Evolutionary conservation across 2,797 vertebrate species (phyloP).

Genomic region (Crypturellus tataupa): DNA sequence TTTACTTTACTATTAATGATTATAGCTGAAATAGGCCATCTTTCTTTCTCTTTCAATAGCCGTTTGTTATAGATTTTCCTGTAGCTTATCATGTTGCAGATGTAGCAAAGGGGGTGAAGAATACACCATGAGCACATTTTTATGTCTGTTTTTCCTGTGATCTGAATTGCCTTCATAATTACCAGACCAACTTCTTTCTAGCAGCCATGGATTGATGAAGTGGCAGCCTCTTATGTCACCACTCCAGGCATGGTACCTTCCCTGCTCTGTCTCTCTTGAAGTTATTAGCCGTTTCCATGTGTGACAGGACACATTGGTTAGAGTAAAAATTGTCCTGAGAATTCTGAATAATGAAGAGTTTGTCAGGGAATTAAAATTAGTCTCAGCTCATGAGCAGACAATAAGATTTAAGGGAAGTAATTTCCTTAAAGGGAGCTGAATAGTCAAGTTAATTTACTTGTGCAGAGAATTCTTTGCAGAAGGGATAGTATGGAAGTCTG

Average conservation of each 20-base stretch:
- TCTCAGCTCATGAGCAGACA: neutral
- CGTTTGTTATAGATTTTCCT: neutral
- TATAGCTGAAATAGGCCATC: neutral
- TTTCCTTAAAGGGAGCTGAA: neutral
- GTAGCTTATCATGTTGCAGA: neutral
- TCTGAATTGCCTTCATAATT: neutral
- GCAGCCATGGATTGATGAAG: neutral
- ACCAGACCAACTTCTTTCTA: neutral
- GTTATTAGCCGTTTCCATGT: neutral
- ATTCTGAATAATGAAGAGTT: neutral
- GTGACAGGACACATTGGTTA: neutral
- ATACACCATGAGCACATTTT: neutral
- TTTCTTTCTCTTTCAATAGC: neutral
- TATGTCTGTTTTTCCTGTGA: neutral
- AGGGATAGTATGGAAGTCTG: neutral
- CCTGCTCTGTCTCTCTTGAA: neutral
- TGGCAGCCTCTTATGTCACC: neutral
- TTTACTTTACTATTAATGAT: neutral
- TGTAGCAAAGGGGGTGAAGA: neutral
- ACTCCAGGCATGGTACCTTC: neutral
- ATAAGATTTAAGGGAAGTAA: neutral
- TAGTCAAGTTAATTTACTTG: neutral
- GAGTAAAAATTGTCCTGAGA: neutral
- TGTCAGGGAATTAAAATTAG: neutral
- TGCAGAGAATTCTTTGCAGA: neutral